Percentiles rank a stretch among this genome's conserved stretches.
Evolutionary conservation across 2,888 invertebrate genomes (phyloP).

Genomic region (Caenorhabditis uteleia): DNA sequence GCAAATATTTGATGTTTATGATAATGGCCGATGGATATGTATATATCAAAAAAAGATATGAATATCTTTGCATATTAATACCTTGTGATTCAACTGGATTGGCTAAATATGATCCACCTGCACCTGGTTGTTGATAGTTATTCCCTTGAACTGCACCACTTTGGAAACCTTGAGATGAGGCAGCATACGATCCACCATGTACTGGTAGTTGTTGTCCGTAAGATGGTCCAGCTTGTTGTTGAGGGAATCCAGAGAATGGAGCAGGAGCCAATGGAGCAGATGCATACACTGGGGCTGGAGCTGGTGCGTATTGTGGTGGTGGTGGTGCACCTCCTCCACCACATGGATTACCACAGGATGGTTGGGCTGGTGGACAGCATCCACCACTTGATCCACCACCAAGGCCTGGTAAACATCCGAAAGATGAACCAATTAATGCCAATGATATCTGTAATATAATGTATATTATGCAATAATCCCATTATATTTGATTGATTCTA

Average conservation of each 20-base stretch:
- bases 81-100: background rate
- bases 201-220: conserved; percentile 1
- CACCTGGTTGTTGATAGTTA: conserved; percentile 12
- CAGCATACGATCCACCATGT: conserved; percentile 7
- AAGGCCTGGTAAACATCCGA: conserved; percentile 33
- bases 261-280: conserved; percentile 31
- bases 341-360: conserved; percentile 41
- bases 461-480: too few species aligned
- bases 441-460: too few species aligned
- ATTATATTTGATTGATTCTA: too few species aligned
- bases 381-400: conserved; percentile 20
- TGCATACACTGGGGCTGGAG: conserved; percentile 20
- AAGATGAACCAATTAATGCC: too few species aligned
- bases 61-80: background rate
- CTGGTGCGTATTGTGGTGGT: conserved; percentile 7
- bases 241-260: conserved; percentile 23
- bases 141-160: conserved; percentile 14
- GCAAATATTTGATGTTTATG: background rate
- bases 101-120: background rate
- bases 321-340: conserved; percentile 20
- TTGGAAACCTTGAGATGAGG: conserved; percentile 11
- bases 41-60: background rate
- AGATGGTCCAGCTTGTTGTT: conserved; percentile 9
- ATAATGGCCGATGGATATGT: background rate
- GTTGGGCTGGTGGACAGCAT: conserved; percentile 34